Evolutionary conservation across 2,888 invertebrate species (phyloP).

Genomic region (Sympetrum striolatum): DNA sequence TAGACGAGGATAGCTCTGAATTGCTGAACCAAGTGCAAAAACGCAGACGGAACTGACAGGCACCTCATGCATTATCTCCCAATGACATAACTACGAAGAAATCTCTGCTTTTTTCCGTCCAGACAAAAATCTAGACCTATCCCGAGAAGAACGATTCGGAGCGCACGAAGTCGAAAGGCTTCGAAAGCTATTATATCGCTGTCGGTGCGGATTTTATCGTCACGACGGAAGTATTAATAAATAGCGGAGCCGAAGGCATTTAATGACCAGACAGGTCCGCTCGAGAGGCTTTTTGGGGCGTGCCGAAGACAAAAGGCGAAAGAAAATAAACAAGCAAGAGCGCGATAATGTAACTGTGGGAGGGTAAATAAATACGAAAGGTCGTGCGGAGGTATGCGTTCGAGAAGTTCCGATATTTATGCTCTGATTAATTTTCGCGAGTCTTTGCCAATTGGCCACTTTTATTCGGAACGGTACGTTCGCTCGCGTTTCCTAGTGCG

Average conservation of each 20-base stretch:
- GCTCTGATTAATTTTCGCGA: neutral
- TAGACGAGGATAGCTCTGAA: neutral
- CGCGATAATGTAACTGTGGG: neutral
- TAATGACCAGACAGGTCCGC: conserved; percentile 1
- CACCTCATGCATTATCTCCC: neutral
- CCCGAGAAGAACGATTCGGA: neutral
- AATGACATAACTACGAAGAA: neutral
- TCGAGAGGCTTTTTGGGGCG: neutral
- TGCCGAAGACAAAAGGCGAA: neutral
- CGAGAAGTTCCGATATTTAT: neutral
- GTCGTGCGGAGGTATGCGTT: neutral
- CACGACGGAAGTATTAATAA: conserved; percentile 25
- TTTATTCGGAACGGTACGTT: neutral
- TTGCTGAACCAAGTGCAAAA: neutral
- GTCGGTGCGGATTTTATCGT: neutral
- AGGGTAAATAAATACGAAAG: neutral
- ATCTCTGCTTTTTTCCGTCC: neutral
- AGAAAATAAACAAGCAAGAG: neutral
- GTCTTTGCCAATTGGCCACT: neutral
- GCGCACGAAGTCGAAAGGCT: conserved; percentile 4
- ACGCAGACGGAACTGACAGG: neutral
- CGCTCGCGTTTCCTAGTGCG: neutral
- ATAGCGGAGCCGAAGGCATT: neutral
- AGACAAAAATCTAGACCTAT: neutral
- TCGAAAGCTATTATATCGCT: neutral